Base-by-base conservation (phyloP, 2,113 vertebrate species). In the Scytalopus superciliaris region DNA sequence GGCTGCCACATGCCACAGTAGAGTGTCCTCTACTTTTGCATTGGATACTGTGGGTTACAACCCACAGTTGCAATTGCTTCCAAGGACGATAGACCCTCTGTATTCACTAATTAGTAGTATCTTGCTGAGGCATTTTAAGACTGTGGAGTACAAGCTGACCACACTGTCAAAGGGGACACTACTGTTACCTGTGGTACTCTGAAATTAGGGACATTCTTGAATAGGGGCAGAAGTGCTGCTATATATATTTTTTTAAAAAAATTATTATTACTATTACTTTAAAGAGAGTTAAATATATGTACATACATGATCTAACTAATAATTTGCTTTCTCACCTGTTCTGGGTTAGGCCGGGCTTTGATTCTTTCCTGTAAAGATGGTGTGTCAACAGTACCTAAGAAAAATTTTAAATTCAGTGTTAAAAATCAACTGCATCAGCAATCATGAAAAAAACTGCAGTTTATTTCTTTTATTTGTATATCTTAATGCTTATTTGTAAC, bases 321-420 rank as follows among this genome's bases (percentile, higher is more conserved):
- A 60, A 87, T 52, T 42, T 49, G 33, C 21, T 90, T 86, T 93
- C 77, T n/a, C 96, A 99, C 99, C 98, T 99, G 98, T 55, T 99
- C 98, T 57, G 99, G 99, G 89, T 99, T 96, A 50, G 98, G 98
- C 31, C 92, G 98, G 69, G 98, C 98, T 97, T 99, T 98, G 88
- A 99, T 99, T 95, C 99, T 98, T 63, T 97, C 99, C 74, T 97
- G 98, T 82, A 99, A 97, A 50, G 99, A 99, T 35, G 99, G 99
- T 6, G 99, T 99, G 64, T 99, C 98, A 86, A 99, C 99, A 11
- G 99, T 99, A 69, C 99, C 99, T 99, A 94, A 56, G 52, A 27
- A 90, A 92, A 94, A 86, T 42, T 52, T 24, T 35, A 75, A 74
- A 90, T 89, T 90, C 19, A 63, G 4, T 33, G 24, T 90, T 89